phyloP scores from a whole-genome alignment of 1,140 invertebrate species.

The Pantala flavescens region DNA sequence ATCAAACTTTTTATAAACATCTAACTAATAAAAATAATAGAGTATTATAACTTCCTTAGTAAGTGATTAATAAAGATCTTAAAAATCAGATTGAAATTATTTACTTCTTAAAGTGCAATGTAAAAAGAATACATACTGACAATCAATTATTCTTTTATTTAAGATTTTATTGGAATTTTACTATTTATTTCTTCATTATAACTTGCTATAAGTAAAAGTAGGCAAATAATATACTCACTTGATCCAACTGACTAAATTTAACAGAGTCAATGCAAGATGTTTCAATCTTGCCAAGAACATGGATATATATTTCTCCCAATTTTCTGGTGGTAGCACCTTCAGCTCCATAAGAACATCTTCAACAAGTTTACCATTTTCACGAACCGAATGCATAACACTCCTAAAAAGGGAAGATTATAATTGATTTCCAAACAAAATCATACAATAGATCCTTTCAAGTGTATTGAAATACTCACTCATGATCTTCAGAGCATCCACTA shows the following conservation, averaged over 20 bases:
- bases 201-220: neutral
- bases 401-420: too few relatives aligned
- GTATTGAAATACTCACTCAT: neutral
- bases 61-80: too few relatives aligned
- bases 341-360: neutral
- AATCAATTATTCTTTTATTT: too few relatives aligned
- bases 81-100: neutral
- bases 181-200: neutral
- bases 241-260: constrained; percentile 7
- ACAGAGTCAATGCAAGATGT: constrained; percentile 4
- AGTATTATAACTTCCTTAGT: too few relatives aligned
- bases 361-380: constrained; percentile 14
- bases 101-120: neutral
- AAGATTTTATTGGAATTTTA: neutral
- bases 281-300: constrained; percentile 10
- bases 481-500: neutral
- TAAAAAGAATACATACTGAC: too few relatives aligned
- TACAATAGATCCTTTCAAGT: too few relatives aligned
- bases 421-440: too few relatives aligned
- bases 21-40: too few relatives aligned
- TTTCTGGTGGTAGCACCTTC: neutral
- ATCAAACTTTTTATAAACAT: too few relatives aligned
- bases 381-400: constrained; percentile 15
- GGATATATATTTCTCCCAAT: constrained; percentile 9
- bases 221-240: constrained; percentile 5